Evolutionary conservation across 2,888 invertebrate species (phyloP).

Genomic region (Microctonus hyperodae): DNA sequence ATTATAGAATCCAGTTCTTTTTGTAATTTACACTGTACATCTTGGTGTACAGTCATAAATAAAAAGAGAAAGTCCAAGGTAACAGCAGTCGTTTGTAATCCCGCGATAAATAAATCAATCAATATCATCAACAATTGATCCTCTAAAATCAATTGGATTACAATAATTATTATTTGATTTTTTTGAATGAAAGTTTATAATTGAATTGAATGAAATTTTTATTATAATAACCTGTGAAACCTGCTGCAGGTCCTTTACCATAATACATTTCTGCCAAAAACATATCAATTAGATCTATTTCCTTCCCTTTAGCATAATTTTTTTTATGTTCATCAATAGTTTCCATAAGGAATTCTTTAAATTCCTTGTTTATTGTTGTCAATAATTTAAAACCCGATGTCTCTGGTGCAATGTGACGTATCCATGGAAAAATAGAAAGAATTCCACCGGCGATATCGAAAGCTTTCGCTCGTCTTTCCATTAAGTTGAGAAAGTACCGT

Average conservation of each 20-base stretch:
- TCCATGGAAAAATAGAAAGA: constrained; percentile 70
- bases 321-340: constrained; percentile 68
- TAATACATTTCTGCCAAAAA: constrained; percentile 70
- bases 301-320: constrained; percentile 62
- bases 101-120: constrained; percentile 74
- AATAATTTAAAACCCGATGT: constrained; percentile 70
- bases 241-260: constrained; percentile 49
- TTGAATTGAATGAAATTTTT: constrained; percentile 30
- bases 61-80: constrained; percentile 71
- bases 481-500: constrained; percentile 47
- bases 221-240: constrained; percentile 62
- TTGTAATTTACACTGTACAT: constrained; percentile 68
- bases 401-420: constrained; percentile 70
- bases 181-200: constrained; percentile 7
- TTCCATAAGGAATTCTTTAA: constrained; percentile 67
- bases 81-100: constrained; percentile 71
- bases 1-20: constrained; percentile 66
- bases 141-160: constrained; percentile 57
- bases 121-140: constrained; percentile 72
- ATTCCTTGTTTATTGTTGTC: constrained; percentile 65
- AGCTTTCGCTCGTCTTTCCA: constrained; percentile 51
- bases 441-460: constrained; percentile 68
- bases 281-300: constrained; percentile 70
- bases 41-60: constrained; percentile 67
- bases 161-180: neutral